Conservation (phyloP, 2,113 vertebrate genomes). For the Scalopus aquaticus region DNA sequence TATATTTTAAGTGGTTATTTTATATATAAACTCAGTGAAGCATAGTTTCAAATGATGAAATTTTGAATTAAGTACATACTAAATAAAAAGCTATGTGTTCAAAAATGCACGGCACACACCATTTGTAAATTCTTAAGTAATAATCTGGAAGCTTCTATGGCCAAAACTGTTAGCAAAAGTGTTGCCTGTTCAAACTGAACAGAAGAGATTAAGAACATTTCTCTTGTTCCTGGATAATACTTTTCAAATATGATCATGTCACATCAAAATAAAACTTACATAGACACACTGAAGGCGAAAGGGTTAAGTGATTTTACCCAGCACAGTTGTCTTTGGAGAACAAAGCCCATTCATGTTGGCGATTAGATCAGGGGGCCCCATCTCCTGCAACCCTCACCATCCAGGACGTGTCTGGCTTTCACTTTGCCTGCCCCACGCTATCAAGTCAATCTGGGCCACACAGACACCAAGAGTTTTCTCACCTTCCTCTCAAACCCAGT, state of each 20-base stretch:
- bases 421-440: too few species aligned
- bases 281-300: not conserved
- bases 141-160: not conserved
- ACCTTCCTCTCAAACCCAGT: not conserved
- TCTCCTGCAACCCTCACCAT: not conserved
- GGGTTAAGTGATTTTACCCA: not conserved
- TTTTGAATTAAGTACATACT: not conserved
- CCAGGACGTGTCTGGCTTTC: not conserved
- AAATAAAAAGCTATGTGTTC: not conserved
- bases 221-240: not conserved
- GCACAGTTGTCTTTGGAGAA: not conserved
- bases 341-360: rapidly evolving
- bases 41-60: not conserved
- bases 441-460: too few species aligned
- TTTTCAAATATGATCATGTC: not conserved
- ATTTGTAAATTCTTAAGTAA: not conserved
- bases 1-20: not conserved
- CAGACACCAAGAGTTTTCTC: not conserved
- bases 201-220: not conserved
- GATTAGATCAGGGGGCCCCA: not conserved
- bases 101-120: not conserved
- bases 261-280: not conserved
- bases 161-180: not conserved
- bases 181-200: not conserved
- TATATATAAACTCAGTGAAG: not conserved